A percentile compares a stretch with the other conserved stretches of the same genome.
Evolutionary conservation across 2,113 vertebrate species (phyloP).

Genomic region (Neodon shergylaensis): DNA sequence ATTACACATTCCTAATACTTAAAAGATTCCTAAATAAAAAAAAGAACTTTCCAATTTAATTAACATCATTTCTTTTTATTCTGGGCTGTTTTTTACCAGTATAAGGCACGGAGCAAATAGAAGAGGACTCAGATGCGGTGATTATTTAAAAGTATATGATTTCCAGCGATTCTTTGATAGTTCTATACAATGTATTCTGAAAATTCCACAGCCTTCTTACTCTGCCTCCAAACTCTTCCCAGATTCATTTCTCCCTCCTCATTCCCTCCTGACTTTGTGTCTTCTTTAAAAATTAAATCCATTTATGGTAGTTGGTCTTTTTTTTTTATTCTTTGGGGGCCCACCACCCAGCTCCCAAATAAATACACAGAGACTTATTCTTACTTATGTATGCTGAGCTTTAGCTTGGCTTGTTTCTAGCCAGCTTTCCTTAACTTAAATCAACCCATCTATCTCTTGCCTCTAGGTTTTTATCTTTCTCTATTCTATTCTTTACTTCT

Average conservation of each 20-base stretch:
- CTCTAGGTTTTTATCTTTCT: background rate
- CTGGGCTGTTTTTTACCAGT: background rate
- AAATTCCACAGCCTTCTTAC: background rate
- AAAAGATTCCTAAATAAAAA: conserved; percentile 39
- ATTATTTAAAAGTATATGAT: background rate
- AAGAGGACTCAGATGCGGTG: background rate
- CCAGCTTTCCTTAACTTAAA: background rate
- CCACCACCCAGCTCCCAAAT: background rate
- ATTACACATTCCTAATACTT: conserved; percentile 51
- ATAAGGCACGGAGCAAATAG: background rate
- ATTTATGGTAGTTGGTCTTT: background rate
- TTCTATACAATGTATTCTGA: background rate
- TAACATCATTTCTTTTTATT: conserved; percentile 36
- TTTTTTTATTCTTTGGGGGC: background rate
- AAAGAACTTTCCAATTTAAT: conserved; percentile 53
- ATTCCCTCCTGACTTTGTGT: background rate
- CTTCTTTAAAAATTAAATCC: background rate
- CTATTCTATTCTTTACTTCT: background rate
- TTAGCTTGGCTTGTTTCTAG: background rate
- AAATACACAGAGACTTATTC: background rate
- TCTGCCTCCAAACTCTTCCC: background rate
- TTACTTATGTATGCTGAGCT: background rate
- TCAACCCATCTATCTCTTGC: background rate
- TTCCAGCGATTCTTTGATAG: background rate
- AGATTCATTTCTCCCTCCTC: background rate